Conservation (phyloP, 1,140 invertebrate species). For the Oncopeltus fasciatus region DNA sequence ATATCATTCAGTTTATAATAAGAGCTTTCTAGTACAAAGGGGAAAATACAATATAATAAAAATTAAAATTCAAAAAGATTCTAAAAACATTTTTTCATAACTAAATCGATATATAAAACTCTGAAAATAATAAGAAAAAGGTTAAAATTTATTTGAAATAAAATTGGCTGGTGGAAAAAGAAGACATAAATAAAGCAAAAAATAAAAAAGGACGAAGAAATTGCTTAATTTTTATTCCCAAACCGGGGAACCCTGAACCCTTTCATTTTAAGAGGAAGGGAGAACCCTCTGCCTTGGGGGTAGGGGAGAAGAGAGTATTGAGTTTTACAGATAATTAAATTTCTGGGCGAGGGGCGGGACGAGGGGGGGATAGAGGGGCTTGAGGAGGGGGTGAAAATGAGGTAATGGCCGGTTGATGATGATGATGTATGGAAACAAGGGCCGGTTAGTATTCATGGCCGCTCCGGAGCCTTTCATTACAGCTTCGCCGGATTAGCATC, state of each 20-base stretch:
- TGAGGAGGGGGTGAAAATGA: neutral
- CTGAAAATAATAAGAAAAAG: no score
- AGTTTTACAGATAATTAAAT: slow-evolving; percentile 10
- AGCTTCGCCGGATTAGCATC: slow-evolving; percentile 4
- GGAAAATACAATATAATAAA: no score
- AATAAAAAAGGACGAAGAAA: neutral
- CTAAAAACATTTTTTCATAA: no score
- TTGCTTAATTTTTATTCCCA: slow-evolving; percentile 5
- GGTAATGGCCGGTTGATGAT: slow-evolving; percentile 9
- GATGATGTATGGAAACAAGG: slow-evolving; percentile 9
- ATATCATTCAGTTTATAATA: no score
- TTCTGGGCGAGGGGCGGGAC: neutral
- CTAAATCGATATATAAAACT: no score
- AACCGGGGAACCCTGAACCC: neutral
- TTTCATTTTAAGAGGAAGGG: slow-evolving; percentile 2
- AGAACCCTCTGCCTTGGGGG: neutral
- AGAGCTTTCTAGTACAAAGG: no score
- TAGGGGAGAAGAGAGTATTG: neutral
- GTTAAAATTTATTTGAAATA: no score
- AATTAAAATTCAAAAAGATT: no score
- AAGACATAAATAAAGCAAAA: no score
- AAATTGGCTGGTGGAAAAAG: no score
- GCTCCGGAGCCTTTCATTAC: slow-evolving; percentile 2
- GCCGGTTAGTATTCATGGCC: slow-evolving; percentile 2
- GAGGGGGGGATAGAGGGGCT: no score